A percentile compares a stretch with the other conserved stretches of the same genome.
phyloP scores from a whole-genome alignment of 2,113 vertebrate species.

The Sarotherodon lohbergeri region DNA sequence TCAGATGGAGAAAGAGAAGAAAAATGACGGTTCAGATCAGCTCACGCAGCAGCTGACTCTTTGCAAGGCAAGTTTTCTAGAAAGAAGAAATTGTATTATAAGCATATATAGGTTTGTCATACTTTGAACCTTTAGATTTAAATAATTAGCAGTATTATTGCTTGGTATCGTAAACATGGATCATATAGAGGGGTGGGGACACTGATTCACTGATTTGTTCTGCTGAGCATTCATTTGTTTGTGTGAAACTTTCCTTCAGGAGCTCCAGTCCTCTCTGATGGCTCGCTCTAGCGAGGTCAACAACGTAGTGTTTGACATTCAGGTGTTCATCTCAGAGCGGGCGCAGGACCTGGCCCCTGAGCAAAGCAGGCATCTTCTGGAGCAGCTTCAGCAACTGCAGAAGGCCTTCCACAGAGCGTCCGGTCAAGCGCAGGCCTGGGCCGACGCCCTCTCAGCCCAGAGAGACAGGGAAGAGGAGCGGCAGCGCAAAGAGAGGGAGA shows the following conservation, averaged over 20 bases:
- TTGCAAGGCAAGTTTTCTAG: conserved; percentile 69
- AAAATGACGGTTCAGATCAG: background rate
- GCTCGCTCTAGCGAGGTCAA: conserved; percentile 77
- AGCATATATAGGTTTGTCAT: background rate
- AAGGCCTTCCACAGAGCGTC: conserved; percentile 77
- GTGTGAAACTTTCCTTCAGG: conserved; percentile 55
- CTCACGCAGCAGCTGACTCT: conserved; percentile 64
- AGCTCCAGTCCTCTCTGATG: conserved; percentile 71
- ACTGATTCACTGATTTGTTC: fast-evolving
- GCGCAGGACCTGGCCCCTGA: conserved; percentile 83
- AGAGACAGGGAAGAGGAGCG: conserved; percentile 57
- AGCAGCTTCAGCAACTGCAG: conserved; percentile 84
- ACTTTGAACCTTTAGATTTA: background rate
- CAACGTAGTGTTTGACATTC: conserved; percentile 75
- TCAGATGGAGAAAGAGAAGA: conserved; percentile 12
- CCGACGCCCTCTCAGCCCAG: conserved; percentile 69
- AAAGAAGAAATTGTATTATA: background rate
- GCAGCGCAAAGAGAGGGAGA: conserved; percentile 31
- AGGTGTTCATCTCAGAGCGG: conserved; percentile 86
- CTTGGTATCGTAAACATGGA: background rate
- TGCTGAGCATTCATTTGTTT: background rate
- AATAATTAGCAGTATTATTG: background rate
- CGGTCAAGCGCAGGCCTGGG: conserved; percentile 64
- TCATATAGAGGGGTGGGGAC: background rate
- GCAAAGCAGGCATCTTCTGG: conserved; percentile 83